Evolutionary conservation across 2,113 vertebrate species (phyloP).

Genomic region (Semnornis frantzii): DNA sequence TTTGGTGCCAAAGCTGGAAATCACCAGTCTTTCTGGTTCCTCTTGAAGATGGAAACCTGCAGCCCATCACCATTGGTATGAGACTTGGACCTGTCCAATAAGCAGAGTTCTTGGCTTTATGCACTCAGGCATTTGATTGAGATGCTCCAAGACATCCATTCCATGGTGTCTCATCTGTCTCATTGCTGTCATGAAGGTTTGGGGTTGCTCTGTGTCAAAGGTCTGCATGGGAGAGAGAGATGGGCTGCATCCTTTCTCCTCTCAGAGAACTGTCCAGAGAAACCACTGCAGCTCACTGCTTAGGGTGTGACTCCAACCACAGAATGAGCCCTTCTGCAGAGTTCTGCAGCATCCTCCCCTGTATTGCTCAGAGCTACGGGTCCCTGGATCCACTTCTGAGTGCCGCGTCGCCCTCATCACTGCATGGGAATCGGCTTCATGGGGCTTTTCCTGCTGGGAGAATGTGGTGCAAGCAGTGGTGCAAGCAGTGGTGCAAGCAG

Average conservation of each 20-base stretch:
- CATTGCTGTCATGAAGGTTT: accelerated
- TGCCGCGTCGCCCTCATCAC: not conserved
- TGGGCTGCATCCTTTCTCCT: not conserved
- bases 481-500: not conserved
- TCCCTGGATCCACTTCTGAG: not conserved
- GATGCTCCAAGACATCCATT: not conserved
- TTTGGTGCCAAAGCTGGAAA: not conserved
- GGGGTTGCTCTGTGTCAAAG: not conserved
- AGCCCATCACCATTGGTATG: not conserved
- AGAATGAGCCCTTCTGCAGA: not conserved
- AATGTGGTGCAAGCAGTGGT: not conserved
- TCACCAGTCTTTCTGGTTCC: not conserved
- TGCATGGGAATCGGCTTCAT: not conserved
- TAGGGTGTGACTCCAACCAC: not conserved
- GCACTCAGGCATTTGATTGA: accelerated
- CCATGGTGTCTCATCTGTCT: accelerated
- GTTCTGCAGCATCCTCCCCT: not conserved
- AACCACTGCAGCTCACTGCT: not conserved
- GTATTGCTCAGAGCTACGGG: not conserved
- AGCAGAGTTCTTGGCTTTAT: accelerated
- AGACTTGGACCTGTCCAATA: accelerated
- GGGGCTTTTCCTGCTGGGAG: not conserved
- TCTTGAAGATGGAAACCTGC: not conserved
- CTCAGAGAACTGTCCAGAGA: not conserved
- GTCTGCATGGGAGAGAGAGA: not conserved